Conservation (phyloP, 2,888 invertebrate genomes). For the Cheilosia vernalis region DNA sequence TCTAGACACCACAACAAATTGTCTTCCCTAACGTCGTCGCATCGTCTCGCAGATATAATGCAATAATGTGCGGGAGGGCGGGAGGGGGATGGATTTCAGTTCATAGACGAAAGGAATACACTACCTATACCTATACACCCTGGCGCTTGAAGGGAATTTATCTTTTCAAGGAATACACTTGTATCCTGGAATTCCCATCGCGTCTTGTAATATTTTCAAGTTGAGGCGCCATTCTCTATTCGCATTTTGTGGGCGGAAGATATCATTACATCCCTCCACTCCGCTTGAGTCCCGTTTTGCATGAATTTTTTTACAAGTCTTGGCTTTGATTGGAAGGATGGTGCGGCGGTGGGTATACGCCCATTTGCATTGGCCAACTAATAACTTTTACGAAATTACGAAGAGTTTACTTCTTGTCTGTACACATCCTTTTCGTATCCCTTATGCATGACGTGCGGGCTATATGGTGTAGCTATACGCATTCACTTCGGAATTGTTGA, state of each 20-base stretch:
- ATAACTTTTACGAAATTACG: conserved; percentile 41
- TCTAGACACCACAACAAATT: conserved; percentile 46
- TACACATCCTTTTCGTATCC: conserved; percentile 1
- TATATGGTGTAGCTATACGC: not conserved
- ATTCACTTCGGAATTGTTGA: conserved; percentile 13
- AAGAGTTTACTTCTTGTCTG: conserved; percentile 9
- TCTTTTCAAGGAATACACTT: conserved; percentile 3
- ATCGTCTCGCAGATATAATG: not conserved
- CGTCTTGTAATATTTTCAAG: conserved; percentile 1
- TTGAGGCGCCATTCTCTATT: not conserved
- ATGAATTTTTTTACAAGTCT: no score
- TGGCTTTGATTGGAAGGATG: no score
- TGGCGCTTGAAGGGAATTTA: not conserved
- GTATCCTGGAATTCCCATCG: conserved; percentile 2
- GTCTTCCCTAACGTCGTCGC: conserved; percentile 25
- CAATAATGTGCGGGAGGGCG: no score
- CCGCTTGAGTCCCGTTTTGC: not conserved
- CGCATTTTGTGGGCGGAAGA: conserved; percentile 2
- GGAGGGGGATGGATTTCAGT: no score
- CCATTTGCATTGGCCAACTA: conserved; percentile 3
- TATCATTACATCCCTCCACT: not conserved
- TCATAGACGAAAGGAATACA: not conserved
- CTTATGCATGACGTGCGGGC: not conserved
- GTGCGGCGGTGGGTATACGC: not conserved
- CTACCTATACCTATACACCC: no score